Percentiles rank a stretch among this genome's conserved stretches.
These are phyloP conservation scores for Merodon equestris DNA, from an alignment of 2,888 invertebrate genomes.

Conservation along the genomic window DNA sequence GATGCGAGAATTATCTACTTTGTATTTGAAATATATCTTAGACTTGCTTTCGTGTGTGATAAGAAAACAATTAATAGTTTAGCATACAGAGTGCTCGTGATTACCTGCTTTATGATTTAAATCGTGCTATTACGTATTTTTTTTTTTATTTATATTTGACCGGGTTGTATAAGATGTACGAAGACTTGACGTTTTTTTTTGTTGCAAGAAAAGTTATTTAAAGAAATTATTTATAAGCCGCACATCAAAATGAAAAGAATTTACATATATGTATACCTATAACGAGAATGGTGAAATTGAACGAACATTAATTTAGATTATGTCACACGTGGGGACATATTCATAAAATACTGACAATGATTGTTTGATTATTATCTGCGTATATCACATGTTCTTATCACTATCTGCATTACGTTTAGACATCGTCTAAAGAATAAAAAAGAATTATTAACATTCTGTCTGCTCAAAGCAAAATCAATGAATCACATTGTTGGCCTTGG, in stretches of 20 bases:
- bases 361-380: slow-evolving; percentile 18
- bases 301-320: slow-evolving; percentile 10
- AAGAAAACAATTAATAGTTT: no score
- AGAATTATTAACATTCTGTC: neutral
- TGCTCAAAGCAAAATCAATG: slow-evolving; percentile 10
- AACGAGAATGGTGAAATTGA: slow-evolving; percentile 1
- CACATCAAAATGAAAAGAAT: slow-evolving; percentile 5
- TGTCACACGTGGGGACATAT: slow-evolving; percentile 29
- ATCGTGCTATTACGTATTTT: no score
- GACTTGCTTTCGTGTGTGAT: no score
- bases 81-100: no score
- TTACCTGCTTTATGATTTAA: no score
- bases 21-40: no score
- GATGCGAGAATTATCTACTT: no score
- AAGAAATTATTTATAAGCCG: slow-evolving; percentile 12
- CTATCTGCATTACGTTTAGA: neutral
- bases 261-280: no score
- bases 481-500: slow-evolving; percentile 33
- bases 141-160: neutral
- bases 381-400: slow-evolving; percentile 41
- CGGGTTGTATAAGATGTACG: neutral
- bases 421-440: neutral
- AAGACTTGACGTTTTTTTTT: slow-evolving; percentile 19
- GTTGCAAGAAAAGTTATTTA: slow-evolving; percentile 7
- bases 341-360: slow-evolving; percentile 12